Conservation (phyloP, 2,797 vertebrate genomes). For the Calcarius lapponicus region DNA sequence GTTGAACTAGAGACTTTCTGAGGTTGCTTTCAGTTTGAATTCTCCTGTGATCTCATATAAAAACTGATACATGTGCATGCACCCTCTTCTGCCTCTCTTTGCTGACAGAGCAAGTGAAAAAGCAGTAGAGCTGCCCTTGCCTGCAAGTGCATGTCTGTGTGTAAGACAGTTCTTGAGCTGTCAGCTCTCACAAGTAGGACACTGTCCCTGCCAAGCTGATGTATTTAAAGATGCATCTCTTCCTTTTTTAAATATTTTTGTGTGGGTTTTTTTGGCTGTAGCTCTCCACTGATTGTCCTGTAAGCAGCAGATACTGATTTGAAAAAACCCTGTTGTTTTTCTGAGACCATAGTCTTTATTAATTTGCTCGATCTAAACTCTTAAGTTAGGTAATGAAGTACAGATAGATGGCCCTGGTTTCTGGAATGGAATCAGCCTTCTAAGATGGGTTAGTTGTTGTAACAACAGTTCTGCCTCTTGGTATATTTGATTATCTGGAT, state of each 20-base stretch:
- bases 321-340: background rate
- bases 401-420: background rate
- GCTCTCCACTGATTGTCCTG: background rate
- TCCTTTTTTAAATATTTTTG: background rate
- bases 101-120: background rate
- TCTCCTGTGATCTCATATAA: background rate
- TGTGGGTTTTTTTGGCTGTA: background rate
- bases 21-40: background rate
- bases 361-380: background rate
- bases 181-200: background rate
- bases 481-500: background rate
- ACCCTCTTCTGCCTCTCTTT: rapidly evolving
- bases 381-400: background rate
- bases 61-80: background rate
- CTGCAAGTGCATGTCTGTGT: background rate
- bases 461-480: background rate
- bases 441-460: background rate
- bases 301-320: background rate
- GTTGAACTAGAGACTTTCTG: background rate
- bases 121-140: background rate
- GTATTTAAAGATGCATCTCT: background rate
- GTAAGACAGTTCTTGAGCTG: background rate
- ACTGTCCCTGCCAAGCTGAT: background rate
- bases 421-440: background rate
- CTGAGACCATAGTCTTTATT: background rate